Conservation (phyloP, 2,113 vertebrate species). For the Chlamydotis undulata region DNA sequence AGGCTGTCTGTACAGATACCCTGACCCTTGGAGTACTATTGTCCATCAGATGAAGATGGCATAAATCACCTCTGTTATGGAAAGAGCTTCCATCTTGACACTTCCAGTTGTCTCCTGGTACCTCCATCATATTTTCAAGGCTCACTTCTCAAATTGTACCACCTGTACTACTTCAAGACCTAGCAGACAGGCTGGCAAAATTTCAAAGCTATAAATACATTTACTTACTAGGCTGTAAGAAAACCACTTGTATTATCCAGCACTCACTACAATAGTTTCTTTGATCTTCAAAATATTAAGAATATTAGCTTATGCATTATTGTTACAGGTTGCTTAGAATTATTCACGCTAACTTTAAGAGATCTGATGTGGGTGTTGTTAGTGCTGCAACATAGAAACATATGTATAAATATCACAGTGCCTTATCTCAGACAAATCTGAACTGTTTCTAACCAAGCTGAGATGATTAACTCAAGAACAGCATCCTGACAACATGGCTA, state of each 20-base stretch:
- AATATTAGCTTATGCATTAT: neutral
- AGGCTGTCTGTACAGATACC: neutral
- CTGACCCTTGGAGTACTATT: neutral
- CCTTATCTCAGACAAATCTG: neutral
- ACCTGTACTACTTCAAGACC: neutral
- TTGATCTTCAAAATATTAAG: neutral
- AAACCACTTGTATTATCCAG: neutral
- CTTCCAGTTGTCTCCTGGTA: neutral
- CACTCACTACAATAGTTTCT: neutral
- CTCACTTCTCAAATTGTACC: neutral
- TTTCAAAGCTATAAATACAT: neutral
- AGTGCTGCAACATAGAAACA: neutral
- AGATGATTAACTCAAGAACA: neutral
- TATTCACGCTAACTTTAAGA: neutral
- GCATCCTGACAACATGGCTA: neutral
- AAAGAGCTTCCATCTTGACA: neutral
- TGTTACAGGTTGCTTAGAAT: neutral
- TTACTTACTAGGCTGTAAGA: neutral
- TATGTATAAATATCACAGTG: neutral
- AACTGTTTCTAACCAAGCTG: neutral
- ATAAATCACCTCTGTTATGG: neutral
- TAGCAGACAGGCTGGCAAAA: neutral
- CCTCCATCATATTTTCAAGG: neutral
- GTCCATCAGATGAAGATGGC: neutral
- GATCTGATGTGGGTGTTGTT: neutral